Evolutionary conservation across 2,797 vertebrate genomes (phyloP), one percentile per base, ranked within the genome.

Genomic region (Adelosebastes latens): DNA sequence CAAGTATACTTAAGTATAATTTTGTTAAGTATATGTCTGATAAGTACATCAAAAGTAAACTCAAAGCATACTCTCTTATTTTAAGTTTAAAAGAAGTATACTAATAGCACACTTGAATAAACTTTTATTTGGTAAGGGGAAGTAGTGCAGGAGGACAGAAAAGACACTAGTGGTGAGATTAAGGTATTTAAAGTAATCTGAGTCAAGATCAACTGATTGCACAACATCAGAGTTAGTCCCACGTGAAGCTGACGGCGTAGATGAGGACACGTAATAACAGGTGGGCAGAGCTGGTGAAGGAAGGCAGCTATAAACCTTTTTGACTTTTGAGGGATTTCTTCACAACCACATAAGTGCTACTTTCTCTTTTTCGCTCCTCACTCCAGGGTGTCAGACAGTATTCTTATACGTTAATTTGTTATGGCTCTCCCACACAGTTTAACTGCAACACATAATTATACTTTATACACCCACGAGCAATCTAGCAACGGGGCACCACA

Each of bases 261-360:
- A 60, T 0, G 9, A 59, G 59, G 64, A 81, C 75, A 68, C 67
- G 61, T 81, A 79, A 87, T 76, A 4, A 90, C 73, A 84, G 80
- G 77, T 65, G 72, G n/a, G 25, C n/a, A 58, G 56, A 82, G 76
- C 59, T 72, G 36, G 11, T 81, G 69, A 31, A 18, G 52, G 69
- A 79, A 72, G n/a, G 3, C 31, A 62, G 20, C 29, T 75, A 39
- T 14, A 34, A 81, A 74, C 42, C 62, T 22, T 52, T 80, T 53
- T 56, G 68, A 72, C 77, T 84, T 86, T 77, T 11, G 16, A 80
- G 73, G 73, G 71, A 81, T 86, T 89, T 86, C 70, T 88, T 81
- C 72, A 58, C n/a, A 79, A 81, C 84, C 88, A 83, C 88, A 83
- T 89, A 93, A 94, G 72, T 88, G 77, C 74, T 61, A 71, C 72